Evolutionary conservation across 1,140 invertebrate species (phyloP), one percentile per base, ranked within the genome.

Genomic region (Ceratina japonica): DNA sequence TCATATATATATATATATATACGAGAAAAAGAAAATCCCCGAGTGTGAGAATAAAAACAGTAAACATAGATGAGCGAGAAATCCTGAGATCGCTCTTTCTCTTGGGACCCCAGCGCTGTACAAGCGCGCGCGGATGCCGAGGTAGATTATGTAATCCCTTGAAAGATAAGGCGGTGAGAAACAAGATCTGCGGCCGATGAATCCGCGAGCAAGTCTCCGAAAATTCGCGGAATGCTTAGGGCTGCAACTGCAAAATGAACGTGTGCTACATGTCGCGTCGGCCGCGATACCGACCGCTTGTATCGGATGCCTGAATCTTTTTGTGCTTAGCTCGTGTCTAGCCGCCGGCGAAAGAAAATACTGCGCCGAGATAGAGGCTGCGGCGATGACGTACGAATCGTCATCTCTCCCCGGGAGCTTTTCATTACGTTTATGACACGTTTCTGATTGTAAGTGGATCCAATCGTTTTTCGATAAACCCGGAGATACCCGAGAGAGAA

Each of bases 311-410:
- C 65, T 58, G 73, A 64, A 76, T 79, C 79, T 75, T 80, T 77
- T 83, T 84, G 79, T 81, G 86, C 82, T 87, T 87, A 87, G 77
- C 80, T 87, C 75, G 75, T 81, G 86, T 84, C 86, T 87, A 80
- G 76, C 27, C 83, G 66, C 4, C 8, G 24, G 22, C 62, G 83
- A 85, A 85, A 86, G 78, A 83, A 66, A 73, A 86, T 83, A 85
- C 85, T 54, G 56, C 24, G 12, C 1, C 13, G 68, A 79, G 82
- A 84, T 81, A 84, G 68, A 52, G 49, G 31, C 8, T 16, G 4
- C n/a, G 31, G 62, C 54, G 49, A 54, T 22, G 77, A 74, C 16
- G 31, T 15, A 20, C 22, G 51, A 64, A 37, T 56, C 7, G 58
- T 49, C 27, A 54, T 49, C 22, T n/a, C n/a, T 37, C 54, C 24